Percentiles rank a stretch among this genome's conserved stretches.
phyloP scores from a whole-genome alignment of 1,140 invertebrate species.

The Nasonia longicornis region DNA sequence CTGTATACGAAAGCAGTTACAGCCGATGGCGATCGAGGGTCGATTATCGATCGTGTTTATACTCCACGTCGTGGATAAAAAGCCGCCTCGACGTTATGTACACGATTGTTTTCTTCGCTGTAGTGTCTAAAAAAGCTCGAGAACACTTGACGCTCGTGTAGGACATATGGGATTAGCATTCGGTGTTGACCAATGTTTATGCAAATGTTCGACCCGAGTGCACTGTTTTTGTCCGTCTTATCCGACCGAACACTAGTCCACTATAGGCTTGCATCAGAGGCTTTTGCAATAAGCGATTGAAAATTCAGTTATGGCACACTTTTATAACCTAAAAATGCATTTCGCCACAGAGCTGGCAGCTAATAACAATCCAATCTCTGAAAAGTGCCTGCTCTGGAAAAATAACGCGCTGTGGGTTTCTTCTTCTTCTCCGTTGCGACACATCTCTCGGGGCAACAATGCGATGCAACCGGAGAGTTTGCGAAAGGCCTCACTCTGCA shows the following conservation, averaged over 20 bases:
- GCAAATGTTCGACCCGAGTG: background rate
- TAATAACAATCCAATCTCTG: no score
- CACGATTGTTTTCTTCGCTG: no score
- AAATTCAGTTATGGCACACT: background rate
- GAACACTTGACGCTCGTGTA: no score
- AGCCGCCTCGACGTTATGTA: background rate
- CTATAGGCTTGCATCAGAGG: background rate
- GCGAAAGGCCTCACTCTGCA: slow-evolving; percentile 13
- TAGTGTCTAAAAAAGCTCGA: no score
- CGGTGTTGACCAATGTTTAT: background rate
- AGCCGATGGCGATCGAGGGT: background rate
- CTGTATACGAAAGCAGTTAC: background rate
- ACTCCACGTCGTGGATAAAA: background rate
- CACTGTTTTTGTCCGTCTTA: background rate
- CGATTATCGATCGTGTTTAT: background rate
- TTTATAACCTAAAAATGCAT: background rate
- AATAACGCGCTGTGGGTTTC: background rate
- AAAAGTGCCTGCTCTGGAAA: background rate
- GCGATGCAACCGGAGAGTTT: slow-evolving; percentile 16
- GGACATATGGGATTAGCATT: background rate
- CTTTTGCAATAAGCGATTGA: background rate
- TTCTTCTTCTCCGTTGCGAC: slow-evolving; percentile 1
- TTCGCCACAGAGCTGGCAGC: background rate
- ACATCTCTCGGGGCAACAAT: slow-evolving; percentile 5
- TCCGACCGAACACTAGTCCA: background rate